These are phyloP conservation scores for Clarias laeviceps DNA, from an alignment of 2,797 vertebrate genomes.

Conservation along the genomic window DNA sequence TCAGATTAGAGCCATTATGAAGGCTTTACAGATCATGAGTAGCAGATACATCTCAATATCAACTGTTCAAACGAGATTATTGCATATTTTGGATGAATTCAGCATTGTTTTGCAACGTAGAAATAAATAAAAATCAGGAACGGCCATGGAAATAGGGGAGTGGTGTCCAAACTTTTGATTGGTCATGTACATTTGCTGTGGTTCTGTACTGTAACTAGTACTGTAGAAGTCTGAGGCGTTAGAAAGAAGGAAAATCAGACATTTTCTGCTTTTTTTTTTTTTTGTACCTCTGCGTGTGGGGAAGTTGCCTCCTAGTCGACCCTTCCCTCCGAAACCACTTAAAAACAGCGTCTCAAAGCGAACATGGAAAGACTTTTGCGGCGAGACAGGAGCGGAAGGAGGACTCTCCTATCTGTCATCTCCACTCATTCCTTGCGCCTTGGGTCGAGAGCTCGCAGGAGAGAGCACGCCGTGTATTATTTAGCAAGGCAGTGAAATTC, in stretches of 20 bases:
- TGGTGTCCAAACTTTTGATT: too few relatives aligned
- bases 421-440: constrained; percentile 71
- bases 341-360: constrained; percentile 50
- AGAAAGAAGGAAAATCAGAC: neutral
- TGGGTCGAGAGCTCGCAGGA: constrained; percentile 51
- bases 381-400: constrained; percentile 46
- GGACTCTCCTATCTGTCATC: constrained; percentile 66
- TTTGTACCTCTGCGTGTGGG: neutral
- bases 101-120: too few relatives aligned
- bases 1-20: too few relatives aligned
- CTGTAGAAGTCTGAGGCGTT: too few relatives aligned
- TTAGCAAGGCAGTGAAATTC: constrained; percentile 76
- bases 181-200: neutral
- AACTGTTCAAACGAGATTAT: too few relatives aligned
- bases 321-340: constrained; percentile 58
- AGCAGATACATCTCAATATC: too few relatives aligned
- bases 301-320: constrained; percentile 28
- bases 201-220: too few relatives aligned
- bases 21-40: too few relatives aligned
- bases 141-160: too few relatives aligned
- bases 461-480: constrained; percentile 69
- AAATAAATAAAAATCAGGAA: too few relatives aligned
- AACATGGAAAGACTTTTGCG: constrained; percentile 72
- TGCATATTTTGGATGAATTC: too few relatives aligned
- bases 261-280: neutral